These are phyloP conservation scores for Drosophila arizonae DNA, from an alignment of 1,140 invertebrate species.

Conservation along the genomic window DNA sequence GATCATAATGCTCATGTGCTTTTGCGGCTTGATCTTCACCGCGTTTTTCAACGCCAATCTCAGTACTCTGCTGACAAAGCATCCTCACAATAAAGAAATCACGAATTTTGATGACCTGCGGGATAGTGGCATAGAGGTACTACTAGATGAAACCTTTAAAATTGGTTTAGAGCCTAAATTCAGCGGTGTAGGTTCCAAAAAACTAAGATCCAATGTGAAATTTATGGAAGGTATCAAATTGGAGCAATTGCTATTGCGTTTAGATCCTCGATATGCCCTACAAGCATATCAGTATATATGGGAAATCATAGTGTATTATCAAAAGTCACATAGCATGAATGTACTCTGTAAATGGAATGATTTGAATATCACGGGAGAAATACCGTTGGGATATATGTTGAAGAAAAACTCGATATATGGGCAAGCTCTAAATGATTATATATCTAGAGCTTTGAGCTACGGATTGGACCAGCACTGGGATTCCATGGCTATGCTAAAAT, in stretches of 20 bases:
- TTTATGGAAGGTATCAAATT: accelerated
- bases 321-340: not conserved
- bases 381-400: conserved; percentile 5
- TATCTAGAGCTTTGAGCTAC: not conserved
- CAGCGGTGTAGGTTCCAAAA: not conserved
- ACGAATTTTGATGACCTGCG: conserved; percentile 34
- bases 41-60: conserved; percentile 38
- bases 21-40: conserved; percentile 39
- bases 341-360: conserved; percentile 1
- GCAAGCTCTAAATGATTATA: conserved; percentile 3
- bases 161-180: not conserved
- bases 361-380: not conserved
- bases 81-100: not conserved
- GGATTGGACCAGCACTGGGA: conserved; percentile 13
- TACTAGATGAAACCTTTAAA: not conserved
- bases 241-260: not conserved
- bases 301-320: not conserved
- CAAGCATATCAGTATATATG: not conserved
- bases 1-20: conserved; percentile 32
- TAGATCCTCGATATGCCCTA: conserved; percentile 7
- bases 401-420: conserved; percentile 25
- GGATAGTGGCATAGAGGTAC: conserved; percentile 23
- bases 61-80: conserved; percentile 38
- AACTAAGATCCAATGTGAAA: not conserved
- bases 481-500: not conserved